phyloP scores from a whole-genome alignment of 2,113 vertebrate genomes.

The Saguinus midas region DNA sequence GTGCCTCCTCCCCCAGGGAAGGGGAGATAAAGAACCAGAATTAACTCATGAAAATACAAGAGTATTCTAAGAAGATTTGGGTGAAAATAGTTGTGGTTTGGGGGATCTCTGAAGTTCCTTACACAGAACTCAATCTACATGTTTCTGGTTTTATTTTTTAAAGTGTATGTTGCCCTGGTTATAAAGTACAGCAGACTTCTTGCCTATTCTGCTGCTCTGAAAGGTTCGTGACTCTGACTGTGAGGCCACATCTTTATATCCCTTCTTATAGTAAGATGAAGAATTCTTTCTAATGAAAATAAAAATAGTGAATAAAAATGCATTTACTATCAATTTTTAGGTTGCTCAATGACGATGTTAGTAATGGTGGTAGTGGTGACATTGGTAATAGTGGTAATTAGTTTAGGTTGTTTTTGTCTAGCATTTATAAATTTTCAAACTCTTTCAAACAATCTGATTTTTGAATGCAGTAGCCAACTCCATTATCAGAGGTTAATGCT shows the following conservation, averaged over 20 bases:
- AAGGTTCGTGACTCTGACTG: background rate
- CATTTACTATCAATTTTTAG: background rate
- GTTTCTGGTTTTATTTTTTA: background rate
- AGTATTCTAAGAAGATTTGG: background rate
- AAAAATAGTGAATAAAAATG: background rate
- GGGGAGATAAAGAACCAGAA: background rate
- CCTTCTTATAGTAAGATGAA: background rate
- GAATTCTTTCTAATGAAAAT: background rate
- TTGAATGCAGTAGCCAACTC: background rate
- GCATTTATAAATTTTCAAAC: background rate
- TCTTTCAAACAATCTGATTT: background rate
- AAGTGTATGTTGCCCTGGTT: too few species aligned
- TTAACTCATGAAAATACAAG: background rate
- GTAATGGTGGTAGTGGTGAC: background rate
- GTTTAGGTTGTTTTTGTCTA: background rate
- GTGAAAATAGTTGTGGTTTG: background rate
- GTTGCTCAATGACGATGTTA: too few species aligned
- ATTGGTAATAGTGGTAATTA: background rate
- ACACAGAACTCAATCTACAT: background rate
- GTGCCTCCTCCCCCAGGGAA: background rate
- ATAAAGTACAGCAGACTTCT: background rate
- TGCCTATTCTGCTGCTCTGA: background rate
- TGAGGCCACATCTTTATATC: background rate
- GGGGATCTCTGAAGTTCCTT: background rate
- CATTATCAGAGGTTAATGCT: background rate